Evolutionary conservation across 2,113 vertebrate genomes (phyloP), one percentile per base, ranked within the genome.

Genomic region (Baryphthengus martii): DNA sequence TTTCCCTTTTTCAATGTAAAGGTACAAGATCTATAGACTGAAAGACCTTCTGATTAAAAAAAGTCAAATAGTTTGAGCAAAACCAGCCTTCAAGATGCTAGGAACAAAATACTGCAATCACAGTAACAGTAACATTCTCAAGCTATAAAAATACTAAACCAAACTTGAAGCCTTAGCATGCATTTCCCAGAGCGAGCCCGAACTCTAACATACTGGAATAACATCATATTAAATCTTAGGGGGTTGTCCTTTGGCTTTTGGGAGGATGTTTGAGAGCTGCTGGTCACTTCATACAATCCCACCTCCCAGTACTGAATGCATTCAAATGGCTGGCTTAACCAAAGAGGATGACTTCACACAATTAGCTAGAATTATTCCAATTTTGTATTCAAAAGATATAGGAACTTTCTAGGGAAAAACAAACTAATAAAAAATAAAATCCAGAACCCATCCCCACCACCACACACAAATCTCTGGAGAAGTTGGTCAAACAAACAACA

Each of bases 121-220:
- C 2, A 29, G 56, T 55, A 93, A 90, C 52, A 90, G 25, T 84
- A 96, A 93, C 11, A 50, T 45, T 89, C n/a, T 74, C 28, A 15
- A 61, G 74, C 77, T 70, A 88, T 72, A 87, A 95, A 95, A 89
- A 70, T 58, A 76, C 49, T 87, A 84, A 89, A 87, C 29, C 20
- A 65, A 92, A 92, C 45, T n/a, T 70, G 53, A 55, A 93, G 81
- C 45, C 58, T n/a, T 66, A 53, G 56, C 91, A 62, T 93, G 74
- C 66, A 89, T 87, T 84, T 95, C 81, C 66, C 84, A 85, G 24
- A 87, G 65, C 2, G 0, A 89, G 24, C 23, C 53, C 80, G 53
- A 68, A 61, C 29, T 84, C 84, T 42, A 85, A 61, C 33, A 70
- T 42, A 72, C 7, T 33, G 9, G 49, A 79, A 25, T 68, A 92